These are phyloP conservation scores for Leptocoma aspasia DNA, from an alignment of 2,113 vertebrate species.

Conservation along the genomic window DNA sequence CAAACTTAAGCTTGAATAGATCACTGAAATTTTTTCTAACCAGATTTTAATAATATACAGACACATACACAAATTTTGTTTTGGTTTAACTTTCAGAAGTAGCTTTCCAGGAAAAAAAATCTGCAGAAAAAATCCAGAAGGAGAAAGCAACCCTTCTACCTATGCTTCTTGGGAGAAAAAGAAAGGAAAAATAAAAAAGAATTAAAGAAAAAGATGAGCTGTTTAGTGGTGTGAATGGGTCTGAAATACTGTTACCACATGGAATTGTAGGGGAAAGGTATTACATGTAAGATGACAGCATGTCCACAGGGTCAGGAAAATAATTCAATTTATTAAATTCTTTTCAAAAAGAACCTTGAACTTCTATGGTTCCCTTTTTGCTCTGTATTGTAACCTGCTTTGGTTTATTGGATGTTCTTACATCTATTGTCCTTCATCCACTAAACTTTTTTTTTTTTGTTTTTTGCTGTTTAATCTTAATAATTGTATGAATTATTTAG, in stretches of 20 bases:
- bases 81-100: not conserved
- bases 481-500: not conserved
- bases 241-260: not conserved
- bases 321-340: not conserved
- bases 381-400: not conserved
- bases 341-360: not conserved
- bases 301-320: not conserved
- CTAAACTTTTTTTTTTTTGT: not conserved
- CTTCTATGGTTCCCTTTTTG: not conserved
- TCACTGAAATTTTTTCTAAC: not conserved
- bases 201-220: not conserved
- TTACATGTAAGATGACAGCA: not conserved
- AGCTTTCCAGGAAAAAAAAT: not conserved
- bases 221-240: not conserved
- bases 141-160: not conserved
- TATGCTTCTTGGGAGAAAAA: not conserved
- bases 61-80: accelerated
- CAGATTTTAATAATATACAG: not conserved
- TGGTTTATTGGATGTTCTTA: not conserved
- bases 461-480: not conserved
- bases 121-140: not conserved
- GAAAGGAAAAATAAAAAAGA: too few species aligned
- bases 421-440: not conserved
- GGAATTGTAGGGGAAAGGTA: not conserved
- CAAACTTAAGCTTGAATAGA: not conserved